phyloP scores from a whole-genome alignment of 2,113 vertebrate species.

The Erythrocercus mccallii region DNA sequence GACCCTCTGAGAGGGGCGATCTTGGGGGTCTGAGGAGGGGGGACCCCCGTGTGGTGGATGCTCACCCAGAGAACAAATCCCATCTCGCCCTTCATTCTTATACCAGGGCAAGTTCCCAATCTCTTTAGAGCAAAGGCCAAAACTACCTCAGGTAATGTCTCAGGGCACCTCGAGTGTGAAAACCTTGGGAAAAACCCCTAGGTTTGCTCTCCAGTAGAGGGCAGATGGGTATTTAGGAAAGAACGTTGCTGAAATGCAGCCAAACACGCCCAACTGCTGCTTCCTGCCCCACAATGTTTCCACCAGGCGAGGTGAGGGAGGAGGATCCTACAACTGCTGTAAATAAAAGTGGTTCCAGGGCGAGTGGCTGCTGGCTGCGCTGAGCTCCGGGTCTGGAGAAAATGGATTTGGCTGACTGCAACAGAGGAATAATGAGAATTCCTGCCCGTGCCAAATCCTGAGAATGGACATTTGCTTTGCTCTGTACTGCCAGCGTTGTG shows the following conservation, averaged over 20 bases:
- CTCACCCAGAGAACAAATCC: conserved; percentile 53
- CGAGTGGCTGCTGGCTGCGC: neutral
- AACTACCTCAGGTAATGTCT: conserved; percentile 69
- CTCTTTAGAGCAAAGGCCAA: conserved; percentile 73
- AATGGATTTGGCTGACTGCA: neutral
- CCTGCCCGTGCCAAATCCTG: neutral
- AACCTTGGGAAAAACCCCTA: neutral
- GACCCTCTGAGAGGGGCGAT: too few relatives aligned
- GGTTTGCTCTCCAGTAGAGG: neutral
- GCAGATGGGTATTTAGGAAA: neutral
- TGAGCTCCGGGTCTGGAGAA: neutral
- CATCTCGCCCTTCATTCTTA: conserved; percentile 74
- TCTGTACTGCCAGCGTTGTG: neutral
- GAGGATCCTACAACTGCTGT: neutral
- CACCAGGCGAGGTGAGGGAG: neutral
- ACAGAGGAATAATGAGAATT: neutral
- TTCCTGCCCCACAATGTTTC: neutral
- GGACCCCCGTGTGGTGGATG: neutral
- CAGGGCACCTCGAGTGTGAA: rapidly evolving
- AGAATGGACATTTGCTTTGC: neutral
- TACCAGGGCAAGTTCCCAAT: conserved; percentile 74
- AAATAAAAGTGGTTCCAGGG: neutral
- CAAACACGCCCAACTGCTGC: neutral
- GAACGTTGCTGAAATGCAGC: neutral
- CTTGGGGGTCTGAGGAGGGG: neutral